Percentiles rank a stretch among this genome's conserved stretches.
Conservation (phyloP, 1,140 invertebrate genomes). For the Drosophila nasuta region DNA sequence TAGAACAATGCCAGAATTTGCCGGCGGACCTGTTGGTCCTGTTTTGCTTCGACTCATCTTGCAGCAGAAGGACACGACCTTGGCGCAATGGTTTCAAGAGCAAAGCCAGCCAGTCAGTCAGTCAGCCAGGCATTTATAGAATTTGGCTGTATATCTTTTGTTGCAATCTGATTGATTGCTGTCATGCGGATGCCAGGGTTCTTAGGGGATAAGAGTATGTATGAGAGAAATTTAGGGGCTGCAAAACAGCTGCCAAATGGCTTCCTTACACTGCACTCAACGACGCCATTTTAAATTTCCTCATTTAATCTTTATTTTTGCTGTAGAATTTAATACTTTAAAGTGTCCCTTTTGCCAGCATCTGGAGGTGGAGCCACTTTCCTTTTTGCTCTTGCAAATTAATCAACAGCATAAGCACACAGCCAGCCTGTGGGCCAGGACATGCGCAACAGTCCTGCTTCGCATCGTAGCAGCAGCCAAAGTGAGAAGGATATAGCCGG, state of each 20-base stretch:
- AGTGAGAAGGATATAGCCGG: conserved; percentile 66
- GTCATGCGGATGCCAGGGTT: conserved; percentile 62
- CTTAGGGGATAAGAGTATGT: not conserved
- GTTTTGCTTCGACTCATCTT: conserved; percentile 15
- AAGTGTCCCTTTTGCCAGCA: conserved; percentile 28
- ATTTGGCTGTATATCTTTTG: conserved; percentile 69
- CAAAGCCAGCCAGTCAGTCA: conserved; percentile 37
- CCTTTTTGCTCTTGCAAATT: conserved; percentile 59
- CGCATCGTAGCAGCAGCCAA: conserved; percentile 51
- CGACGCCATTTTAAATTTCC: conserved; percentile 62
- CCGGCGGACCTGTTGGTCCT: conserved; percentile 68
- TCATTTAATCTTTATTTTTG: conserved; percentile 12
- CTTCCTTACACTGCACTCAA: conserved; percentile 4
- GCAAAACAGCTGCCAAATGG: conserved; percentile 42
- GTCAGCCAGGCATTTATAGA: conserved; percentile 56
- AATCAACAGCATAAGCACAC: conserved; percentile 66
- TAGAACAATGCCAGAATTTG: conserved; percentile 57
- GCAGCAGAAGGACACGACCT: conserved; percentile 56
- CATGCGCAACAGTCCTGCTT: conserved; percentile 73
- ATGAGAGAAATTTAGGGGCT: not conserved
- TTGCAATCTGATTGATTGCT: conserved; percentile 82
- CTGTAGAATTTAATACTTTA: conserved; percentile 50
- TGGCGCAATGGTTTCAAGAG: conserved; percentile 59
- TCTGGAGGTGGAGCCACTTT: conserved; percentile 70
- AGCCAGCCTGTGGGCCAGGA: conserved; percentile 66